Percentiles rank a stretch among this genome's conserved stretches.
These are phyloP conservation scores for Caranx ignobilis DNA, from an alignment of 2,113 vertebrate genomes.

Conservation along the genomic window DNA sequence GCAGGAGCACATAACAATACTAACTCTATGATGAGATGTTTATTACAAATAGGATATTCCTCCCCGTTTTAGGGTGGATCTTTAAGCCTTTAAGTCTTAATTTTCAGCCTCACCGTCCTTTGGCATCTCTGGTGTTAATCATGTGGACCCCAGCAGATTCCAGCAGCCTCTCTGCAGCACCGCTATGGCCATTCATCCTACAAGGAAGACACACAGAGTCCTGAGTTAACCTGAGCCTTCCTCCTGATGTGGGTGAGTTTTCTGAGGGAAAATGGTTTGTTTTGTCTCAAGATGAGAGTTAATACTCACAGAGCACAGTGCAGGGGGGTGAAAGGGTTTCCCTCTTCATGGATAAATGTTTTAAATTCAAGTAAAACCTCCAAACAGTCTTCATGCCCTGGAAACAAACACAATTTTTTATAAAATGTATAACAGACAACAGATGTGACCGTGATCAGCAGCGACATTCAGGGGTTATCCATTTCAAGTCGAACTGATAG, in stretches of 20 bases:
- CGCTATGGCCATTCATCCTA: constrained; percentile 96
- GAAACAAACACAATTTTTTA: constrained; percentile 32
- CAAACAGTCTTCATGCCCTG: constrained; percentile 99
- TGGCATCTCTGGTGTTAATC: constrained; percentile 97
- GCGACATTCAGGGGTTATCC: background rate
- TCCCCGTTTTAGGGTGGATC: background rate
- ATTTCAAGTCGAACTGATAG: constrained; percentile 13
- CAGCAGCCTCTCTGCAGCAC: constrained; percentile 94
- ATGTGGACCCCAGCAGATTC: constrained; percentile 94
- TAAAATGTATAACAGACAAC: background rate
- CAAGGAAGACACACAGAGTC: background rate
- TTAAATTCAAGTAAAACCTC: constrained; percentile 99
- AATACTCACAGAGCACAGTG: constrained; percentile 99
- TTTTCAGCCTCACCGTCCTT: constrained; percentile 90
- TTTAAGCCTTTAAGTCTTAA: background rate
- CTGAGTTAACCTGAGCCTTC: background rate
- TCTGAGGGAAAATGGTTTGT: background rate
- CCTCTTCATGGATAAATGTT: constrained; percentile 93
- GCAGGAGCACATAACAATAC: too few relatives aligned
- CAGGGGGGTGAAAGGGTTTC: constrained; percentile 97
- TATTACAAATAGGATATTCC: background rate
- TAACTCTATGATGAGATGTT: background rate
- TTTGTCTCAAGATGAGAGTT: background rate
- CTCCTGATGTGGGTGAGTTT: fast-evolving
- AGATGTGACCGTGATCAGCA: background rate